These are phyloP conservation scores for Eciton burchellii DNA, from an alignment of 1,140 invertebrate genomes.

Conservation along the genomic window DNA sequence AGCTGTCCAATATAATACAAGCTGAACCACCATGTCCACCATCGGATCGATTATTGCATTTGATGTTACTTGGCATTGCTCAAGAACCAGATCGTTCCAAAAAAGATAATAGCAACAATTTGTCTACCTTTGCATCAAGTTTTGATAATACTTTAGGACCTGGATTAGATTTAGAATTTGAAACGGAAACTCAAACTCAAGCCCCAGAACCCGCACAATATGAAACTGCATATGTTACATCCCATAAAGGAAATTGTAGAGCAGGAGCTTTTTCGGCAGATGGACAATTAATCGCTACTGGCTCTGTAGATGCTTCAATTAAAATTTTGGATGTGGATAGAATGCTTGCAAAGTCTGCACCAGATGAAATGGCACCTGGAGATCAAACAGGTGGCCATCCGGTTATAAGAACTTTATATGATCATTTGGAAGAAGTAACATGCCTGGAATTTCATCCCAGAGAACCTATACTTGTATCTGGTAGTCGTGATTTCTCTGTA, in stretches of 20 bases:
- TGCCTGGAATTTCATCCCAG: conserved; percentile 98
- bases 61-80: conserved; percentile 94
- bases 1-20: conserved; percentile 92
- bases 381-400: conserved; percentile 97
- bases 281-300: conserved; percentile 98
- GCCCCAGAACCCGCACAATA: conserved; percentile 98
- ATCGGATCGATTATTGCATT: conserved; percentile 95
- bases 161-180: conserved; percentile 97
- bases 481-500: conserved; percentile 96
- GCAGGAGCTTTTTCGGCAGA: conserved; percentile 97
- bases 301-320: conserved; percentile 98
- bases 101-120: conserved; percentile 87
- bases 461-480: conserved; percentile 96
- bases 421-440: conserved; percentile 99
- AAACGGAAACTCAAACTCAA: conserved; percentile 95
- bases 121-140: conserved; percentile 86
- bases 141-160: conserved; percentile 91
- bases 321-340: conserved; percentile 99
- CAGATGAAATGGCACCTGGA: conserved; percentile 92
- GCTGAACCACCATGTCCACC: conserved; percentile 97
- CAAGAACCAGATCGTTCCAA: conserved; percentile 91
- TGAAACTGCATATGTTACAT: conserved; percentile 99
- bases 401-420: conserved; percentile 99
- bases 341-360: conserved; percentile 97
- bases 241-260: conserved; percentile 98